Evolutionary conservation across 2,113 vertebrate species (phyloP).

Genomic region (Campylomormyrus tamandua): DNA sequence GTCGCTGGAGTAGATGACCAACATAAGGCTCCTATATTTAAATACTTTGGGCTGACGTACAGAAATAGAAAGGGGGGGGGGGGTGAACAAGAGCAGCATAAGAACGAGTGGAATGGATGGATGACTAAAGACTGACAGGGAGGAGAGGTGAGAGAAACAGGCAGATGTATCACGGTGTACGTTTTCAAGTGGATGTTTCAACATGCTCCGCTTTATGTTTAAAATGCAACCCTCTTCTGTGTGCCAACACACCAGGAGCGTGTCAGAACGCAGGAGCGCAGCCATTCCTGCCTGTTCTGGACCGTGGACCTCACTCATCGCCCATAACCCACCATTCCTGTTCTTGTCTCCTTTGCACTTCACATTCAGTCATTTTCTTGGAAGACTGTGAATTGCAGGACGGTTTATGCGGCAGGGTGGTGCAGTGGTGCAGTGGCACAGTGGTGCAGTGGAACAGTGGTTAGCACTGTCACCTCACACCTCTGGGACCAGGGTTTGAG

Average conservation of each 20-base stretch:
- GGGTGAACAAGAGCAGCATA: neutral
- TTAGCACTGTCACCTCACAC: neutral
- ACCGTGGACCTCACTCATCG: neutral
- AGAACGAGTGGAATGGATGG: neutral
- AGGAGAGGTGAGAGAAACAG: neutral
- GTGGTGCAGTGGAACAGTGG: neutral
- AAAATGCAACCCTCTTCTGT: neutral
- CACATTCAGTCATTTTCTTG: neutral
- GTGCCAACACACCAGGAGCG: neutral
- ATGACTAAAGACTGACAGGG: neutral
- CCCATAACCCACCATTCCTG: neutral
- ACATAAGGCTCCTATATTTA: neutral
- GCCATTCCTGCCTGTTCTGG: neutral
- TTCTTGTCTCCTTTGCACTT: neutral
- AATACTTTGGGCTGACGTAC: neutral
- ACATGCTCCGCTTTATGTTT: neutral
- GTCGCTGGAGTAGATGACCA: neutral
- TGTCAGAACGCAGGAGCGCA: neutral
- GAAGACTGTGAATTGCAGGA: neutral
- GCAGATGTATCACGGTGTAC: neutral
- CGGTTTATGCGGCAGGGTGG: neutral
- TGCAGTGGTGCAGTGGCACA: neutral
- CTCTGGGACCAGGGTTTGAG: neutral
- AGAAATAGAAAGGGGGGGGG: neutral
- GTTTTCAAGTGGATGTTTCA: neutral